Evolutionary conservation across 1,140 invertebrate species (phyloP).

Genomic region (Diuraphis noxia): DNA sequence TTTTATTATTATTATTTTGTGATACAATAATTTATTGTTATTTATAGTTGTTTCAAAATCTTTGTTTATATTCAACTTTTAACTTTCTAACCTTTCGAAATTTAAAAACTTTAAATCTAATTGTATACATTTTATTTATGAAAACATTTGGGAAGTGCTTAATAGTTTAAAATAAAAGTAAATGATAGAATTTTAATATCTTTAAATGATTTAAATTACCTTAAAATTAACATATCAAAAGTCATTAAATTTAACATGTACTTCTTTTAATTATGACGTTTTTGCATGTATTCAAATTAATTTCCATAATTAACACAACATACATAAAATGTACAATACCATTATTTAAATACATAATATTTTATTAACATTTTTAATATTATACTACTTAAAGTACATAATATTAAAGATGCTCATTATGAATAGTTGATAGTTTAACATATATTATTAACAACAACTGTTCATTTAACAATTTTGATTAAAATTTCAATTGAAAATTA

Average conservation of each 20-base stretch:
- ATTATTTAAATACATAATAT: not conserved
- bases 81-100: not conserved
- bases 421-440: not conserved
- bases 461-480: not conserved
- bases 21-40: too few species aligned
- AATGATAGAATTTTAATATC: not conserved
- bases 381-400: not conserved
- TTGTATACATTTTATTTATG: not conserved
- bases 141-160: not conserved
- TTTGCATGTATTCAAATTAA: not conserved
- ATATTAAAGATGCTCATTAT: not conserved
- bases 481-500: too few species aligned
- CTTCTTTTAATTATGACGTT: not conserved
- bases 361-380: not conserved
- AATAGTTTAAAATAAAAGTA: not conserved
- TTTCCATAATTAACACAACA: not conserved
- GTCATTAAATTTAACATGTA: not conserved
- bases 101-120: not conserved
- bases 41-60: not conserved
- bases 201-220: not conserved
- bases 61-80: not conserved
- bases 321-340: not conserved
- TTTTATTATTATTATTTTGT: conserved; percentile 1
- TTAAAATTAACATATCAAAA: not conserved
- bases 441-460: too few species aligned